Evolutionary conservation across 2,888 invertebrate genomes (phyloP).

Genomic region (Lacanobia wlatinum): DNA sequence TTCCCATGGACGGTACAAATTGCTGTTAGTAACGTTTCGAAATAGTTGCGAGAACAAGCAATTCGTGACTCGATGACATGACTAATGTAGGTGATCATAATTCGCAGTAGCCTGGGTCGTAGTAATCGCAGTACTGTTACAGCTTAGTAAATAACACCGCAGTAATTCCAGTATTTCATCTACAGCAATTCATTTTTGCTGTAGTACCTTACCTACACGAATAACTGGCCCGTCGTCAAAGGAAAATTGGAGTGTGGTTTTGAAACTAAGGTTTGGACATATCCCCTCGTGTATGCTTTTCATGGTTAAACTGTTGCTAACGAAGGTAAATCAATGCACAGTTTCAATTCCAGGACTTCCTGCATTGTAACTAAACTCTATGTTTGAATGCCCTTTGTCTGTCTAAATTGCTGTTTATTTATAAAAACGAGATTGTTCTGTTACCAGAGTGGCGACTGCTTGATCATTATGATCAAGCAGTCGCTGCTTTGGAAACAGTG

Average conservation of each 20-base stretch:
- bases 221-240: slow-evolving; percentile 22
- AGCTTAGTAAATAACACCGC: slow-evolving; percentile 9
- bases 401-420: not conserved
- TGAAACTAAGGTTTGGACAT: not conserved
- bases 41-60: slow-evolving; percentile 33
- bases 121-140: slow-evolving; percentile 5
- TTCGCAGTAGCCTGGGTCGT: slow-evolving; percentile 28
- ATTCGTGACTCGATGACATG: slow-evolving; percentile 49
- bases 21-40: slow-evolving; percentile 26
- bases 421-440: no score
- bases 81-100: slow-evolving; percentile 47
- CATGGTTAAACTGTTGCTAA: not conserved
- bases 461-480: not conserved
- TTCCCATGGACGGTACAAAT: slow-evolving; percentile 30
- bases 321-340: not conserved
- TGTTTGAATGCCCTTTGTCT: not conserved
- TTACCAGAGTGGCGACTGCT: no score
- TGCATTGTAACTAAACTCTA: slow-evolving; percentile 2
- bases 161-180: slow-evolving; percentile 4
- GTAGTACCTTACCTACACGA: not conserved
- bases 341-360: slow-evolving; percentile 1
- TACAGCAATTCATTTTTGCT: not conserved
- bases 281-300: not conserved
- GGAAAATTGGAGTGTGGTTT: slow-evolving; percentile 20
- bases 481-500: not conserved